Evolutionary conservation across 2,113 vertebrate genomes (phyloP).

Genomic region (Leptosomus discolor): DNA sequence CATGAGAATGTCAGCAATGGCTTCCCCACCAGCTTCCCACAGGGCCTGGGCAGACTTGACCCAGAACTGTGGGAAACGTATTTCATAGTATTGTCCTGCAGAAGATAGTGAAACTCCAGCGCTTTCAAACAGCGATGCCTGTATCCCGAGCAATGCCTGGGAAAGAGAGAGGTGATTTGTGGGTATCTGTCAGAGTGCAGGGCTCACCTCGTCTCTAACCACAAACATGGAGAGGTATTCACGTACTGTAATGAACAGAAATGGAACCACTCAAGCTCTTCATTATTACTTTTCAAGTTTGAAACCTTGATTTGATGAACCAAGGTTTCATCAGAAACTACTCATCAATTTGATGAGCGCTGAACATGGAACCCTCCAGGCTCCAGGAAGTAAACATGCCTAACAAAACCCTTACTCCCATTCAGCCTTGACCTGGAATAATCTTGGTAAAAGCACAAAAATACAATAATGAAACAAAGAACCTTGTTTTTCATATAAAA

Average conservation of each 20-base stretch:
- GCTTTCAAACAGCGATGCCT: background rate
- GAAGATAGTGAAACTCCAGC: background rate
- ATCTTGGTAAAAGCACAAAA: background rate
- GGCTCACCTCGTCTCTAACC: background rate
- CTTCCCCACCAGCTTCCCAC: background rate
- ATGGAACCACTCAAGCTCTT: background rate
- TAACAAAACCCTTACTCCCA: background rate
- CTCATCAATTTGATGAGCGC: background rate
- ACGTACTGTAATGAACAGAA: background rate
- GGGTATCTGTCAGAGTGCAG: background rate
- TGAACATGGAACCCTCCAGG: background rate
- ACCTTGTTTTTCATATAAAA: background rate
- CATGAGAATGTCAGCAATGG: background rate
- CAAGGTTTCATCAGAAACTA: background rate
- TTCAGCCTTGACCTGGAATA: background rate
- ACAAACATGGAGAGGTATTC: background rate
- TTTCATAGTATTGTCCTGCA: background rate
- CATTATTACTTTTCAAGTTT: background rate
- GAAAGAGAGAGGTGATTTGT: background rate
- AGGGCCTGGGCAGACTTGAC: background rate
- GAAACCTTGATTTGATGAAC: background rate
- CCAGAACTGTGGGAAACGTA: background rate
- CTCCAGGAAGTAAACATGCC: background rate
- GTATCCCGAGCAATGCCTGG: background rate
- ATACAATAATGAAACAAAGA: background rate